Evolutionary conservation across 2,797 vertebrate species (phyloP), one percentile per base, ranked within the genome.

Genomic region (Triplophysa bombifrons): DNA sequence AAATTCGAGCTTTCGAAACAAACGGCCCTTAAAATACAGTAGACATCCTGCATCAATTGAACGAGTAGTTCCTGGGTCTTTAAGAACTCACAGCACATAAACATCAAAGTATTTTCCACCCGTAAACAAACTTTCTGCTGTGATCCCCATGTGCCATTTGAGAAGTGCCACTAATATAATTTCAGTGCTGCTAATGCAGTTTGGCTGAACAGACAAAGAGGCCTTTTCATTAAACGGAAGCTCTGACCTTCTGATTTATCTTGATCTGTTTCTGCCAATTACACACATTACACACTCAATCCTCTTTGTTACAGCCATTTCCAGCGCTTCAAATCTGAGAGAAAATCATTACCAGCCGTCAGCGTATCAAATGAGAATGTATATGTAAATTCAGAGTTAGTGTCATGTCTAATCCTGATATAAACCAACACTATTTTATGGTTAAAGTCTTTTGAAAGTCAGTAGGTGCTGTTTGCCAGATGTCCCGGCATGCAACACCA

Each of bases 191-290:
- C 88, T 91, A 86, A 87, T 91, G 82, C 84, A 84, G 88, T 91
- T 89, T 90, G 84, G 74, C 83, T 86, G 86, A 80, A 87, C 82
- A 80, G 86, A 92, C 89, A 93, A 90, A 90, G 80, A 14, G 69
- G 72, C 71, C 85, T 86, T 90, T 92, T 93, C 87, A 92, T 90
- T 86, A 81, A 70, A 76, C 83, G 73, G 38, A 72, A 86, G 84
- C 80, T 48, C 67, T 79, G 87, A 86, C 88, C 83, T 82, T 85
- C 81, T 81, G 85, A 83, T 89, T 88, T 88, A 90, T 90, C 86
- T 84, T 86, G 84, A 89, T 89, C 82, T 83, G 86, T 90, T 91
- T 84, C 88, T 87, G 85, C 87, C 89, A 88, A 88, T 92, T 91
- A 89, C 84, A 46, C 81, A 3, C 86, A 83, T 87, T 85, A 77